Evolutionary conservation across 2,113 vertebrate species (phyloP).

Genomic region (Zootoca vivipara): DNA sequence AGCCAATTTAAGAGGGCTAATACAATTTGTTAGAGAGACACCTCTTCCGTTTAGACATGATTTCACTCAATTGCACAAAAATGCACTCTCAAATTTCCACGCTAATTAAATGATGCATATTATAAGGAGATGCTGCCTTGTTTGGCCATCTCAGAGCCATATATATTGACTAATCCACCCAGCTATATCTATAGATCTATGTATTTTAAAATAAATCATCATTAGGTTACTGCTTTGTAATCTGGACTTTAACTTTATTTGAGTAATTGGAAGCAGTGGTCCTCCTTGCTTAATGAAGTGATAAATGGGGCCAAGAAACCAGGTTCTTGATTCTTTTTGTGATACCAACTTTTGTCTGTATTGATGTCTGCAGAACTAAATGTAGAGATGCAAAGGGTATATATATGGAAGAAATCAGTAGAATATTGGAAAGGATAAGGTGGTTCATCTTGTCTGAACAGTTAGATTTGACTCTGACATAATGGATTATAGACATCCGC

Average conservation of each 20-base stretch:
- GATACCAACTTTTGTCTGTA: too few species aligned
- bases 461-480: neutral
- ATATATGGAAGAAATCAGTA: neutral
- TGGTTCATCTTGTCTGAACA: neutral
- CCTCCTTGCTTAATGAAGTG: neutral
- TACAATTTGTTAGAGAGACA: conserved; percentile 3
- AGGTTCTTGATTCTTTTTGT: neutral
- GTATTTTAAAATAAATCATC: neutral
- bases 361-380: neutral
- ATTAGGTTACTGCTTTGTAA: neutral
- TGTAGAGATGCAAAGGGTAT: neutral
- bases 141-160: neutral
- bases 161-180: conserved; percentile 3
- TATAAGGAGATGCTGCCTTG: conserved; percentile 7
- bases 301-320: neutral
- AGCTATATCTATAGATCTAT: too few species aligned
- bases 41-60: neutral
- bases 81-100: conserved; percentile 1
- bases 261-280: neutral
- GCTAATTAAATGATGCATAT: conserved; percentile 20
- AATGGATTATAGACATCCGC: neutral
- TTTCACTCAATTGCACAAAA: neutral
- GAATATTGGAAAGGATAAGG: neutral
- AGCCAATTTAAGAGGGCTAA: neutral
- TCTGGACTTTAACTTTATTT: neutral